phyloP scores from a whole-genome alignment of 2,888 invertebrate species.

The Sinelater perroti region DNA sequence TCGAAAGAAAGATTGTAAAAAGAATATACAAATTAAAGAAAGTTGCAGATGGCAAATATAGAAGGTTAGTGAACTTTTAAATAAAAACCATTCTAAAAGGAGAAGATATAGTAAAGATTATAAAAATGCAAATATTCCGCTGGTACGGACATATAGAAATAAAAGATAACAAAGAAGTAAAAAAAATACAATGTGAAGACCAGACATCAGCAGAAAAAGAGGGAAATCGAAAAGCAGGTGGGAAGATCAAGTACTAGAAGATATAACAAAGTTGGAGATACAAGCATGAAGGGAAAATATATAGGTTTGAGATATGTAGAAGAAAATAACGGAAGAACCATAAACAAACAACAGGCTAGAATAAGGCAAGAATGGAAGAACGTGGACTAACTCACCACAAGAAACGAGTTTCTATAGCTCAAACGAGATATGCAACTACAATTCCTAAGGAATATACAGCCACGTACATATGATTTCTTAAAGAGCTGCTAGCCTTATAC shows the following conservation, averaged over 20 bases:
- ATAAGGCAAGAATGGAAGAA: conserved; percentile 1
- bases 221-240: conserved; percentile 1
- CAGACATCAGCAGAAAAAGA: neutral
- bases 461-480: too few species aligned
- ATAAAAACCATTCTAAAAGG: too few species aligned
- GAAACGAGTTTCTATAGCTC: conserved; percentile 11
- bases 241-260: conserved; percentile 6
- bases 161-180: too few species aligned
- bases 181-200: conserved; percentile 14
- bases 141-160: too few species aligned
- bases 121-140: too few species aligned
- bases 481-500: too few species aligned
- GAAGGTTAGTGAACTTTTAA: too few species aligned
- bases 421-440: neutral
- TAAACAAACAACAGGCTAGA: conserved; percentile 6
- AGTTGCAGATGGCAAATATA: too few species aligned
- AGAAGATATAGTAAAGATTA: too few species aligned
- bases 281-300: conserved; percentile 7
- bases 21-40: too few species aligned
- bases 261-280: neutral
- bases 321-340: conserved; percentile 10
- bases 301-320: conserved; percentile 3
- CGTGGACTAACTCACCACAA: conserved; percentile 16
- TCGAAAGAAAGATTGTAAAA: too few species aligned
- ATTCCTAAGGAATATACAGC: neutral